phyloP scores from a whole-genome alignment of 1,140 invertebrate genomes.

The Danaus plexippus region DNA sequence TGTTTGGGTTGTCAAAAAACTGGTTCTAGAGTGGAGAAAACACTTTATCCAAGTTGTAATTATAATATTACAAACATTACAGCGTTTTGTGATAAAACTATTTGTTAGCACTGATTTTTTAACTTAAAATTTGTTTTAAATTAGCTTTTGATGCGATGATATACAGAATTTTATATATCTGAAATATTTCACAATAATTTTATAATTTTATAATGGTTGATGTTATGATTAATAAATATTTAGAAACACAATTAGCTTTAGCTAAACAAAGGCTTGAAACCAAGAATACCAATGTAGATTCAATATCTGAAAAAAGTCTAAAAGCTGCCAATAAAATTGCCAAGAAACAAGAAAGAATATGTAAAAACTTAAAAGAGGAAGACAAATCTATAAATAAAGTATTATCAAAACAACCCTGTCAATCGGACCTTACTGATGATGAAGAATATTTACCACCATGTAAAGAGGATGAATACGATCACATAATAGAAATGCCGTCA shows the following conservation, averaged over 20 bases:
- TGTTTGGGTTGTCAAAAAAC: too few relatives aligned
- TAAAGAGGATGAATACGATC: constrained; percentile 46
- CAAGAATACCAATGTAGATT: constrained; percentile 35
- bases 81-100: too few relatives aligned
- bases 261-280: constrained; percentile 40
- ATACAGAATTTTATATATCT: too few relatives aligned
- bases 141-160: too few relatives aligned
- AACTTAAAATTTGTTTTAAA: too few relatives aligned
- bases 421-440: constrained; percentile 26
- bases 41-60: too few relatives aligned
- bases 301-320: constrained; percentile 55
- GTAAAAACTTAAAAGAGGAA: constrained; percentile 24
- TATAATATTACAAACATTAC: too few relatives aligned
- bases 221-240: constrained; percentile 59
- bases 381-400: constrained; percentile 26
- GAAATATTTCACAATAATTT: too few relatives aligned
- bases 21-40: too few relatives aligned
- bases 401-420: constrained; percentile 8
- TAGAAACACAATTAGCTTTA: constrained; percentile 53
- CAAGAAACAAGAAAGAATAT: constrained; percentile 56
- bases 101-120: too few relatives aligned
- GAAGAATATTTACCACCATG: constrained; percentile 52
- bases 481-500: constrained; percentile 25
- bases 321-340: constrained; percentile 48
- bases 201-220: constrained; percentile 41